Base-by-base conservation (phyloP, 2,888 invertebrate species). In the Cistogaster globosa region DNA sequence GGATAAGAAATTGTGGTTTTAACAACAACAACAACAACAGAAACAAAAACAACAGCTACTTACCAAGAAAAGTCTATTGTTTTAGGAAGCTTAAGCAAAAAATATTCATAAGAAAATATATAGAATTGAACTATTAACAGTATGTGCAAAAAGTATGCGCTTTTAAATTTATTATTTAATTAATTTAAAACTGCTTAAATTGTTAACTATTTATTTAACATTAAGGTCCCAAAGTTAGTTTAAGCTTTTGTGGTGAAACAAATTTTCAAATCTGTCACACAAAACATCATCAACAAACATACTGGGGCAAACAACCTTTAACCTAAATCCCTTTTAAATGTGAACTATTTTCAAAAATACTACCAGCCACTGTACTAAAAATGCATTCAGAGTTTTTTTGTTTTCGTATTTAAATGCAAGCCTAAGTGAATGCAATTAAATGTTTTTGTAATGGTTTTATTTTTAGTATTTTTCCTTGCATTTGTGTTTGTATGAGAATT, bases 401-500 rank as follows among this genome's bases (percentile, higher is more conserved):
- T 8, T 2, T 32, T 2, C 62, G 6, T 42, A 6, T 55, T 51
- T 32, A 53, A 42, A 20, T 60, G 0, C 57, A 26, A 18, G 6
- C 32, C 42, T 71, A 14, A 20, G 32, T 36, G 16, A 42, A 57
- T 26, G 32, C 38, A 53, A 42, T 38, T 63, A 16, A 45, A 18
- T 45, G 45, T 68, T 48, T 72, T 53, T 7, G 20, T 14, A 32
- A 3, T 42, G 1, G 2, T 32, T 32, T 32, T 8, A 3, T 32
- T 32, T 32, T 32, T 32, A 32, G 8, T 32, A 7, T 26, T n/a
- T 42, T n/a, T 48, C 2, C 12, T 32, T 63, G 8, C 38, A 14
- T 51, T 42, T 32, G 36, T 71, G 51, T 58, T 22, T 55, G 51
- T 82, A 42, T 48, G 32, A 38, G 18, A 55, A 38, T 45, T 69